phyloP scores from a whole-genome alignment of 2,113 vertebrate species.

The Cryptoleucopteryx plumbea region DNA sequence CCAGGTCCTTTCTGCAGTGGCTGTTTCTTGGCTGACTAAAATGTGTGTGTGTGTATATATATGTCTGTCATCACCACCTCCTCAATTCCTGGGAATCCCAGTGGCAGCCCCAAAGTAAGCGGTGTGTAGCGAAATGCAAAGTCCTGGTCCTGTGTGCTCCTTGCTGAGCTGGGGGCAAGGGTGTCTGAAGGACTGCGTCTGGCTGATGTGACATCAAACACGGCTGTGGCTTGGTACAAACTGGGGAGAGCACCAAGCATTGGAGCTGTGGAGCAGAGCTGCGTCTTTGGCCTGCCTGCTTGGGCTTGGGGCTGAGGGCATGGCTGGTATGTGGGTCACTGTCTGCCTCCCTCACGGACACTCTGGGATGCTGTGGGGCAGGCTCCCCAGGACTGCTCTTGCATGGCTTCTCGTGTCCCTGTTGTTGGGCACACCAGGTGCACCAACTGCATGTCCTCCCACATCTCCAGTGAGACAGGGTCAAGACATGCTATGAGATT shows the following conservation, averaged over 20 bases:
- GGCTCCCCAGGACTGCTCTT: neutral
- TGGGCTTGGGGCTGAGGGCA: neutral
- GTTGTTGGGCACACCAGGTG: neutral
- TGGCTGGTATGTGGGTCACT: neutral
- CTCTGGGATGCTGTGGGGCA: neutral
- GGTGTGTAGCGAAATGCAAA: neutral
- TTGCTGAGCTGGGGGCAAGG: accelerated
- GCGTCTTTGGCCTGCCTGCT: neutral
- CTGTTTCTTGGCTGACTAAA: neutral
- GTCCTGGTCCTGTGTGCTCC: neutral
- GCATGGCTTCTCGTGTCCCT: neutral
- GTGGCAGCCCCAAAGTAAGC: neutral
- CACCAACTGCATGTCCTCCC: neutral
- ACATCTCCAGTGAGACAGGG: neutral
- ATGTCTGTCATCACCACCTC: neutral
- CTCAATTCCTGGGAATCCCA: neutral
- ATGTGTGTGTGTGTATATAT: neutral
- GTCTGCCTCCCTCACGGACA: neutral
- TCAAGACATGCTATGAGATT: neutral
- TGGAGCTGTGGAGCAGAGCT: neutral
- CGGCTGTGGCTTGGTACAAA: neutral
- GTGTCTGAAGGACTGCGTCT: neutral
- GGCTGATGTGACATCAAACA: neutral
- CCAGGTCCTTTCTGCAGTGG: neutral
- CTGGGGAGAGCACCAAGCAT: accelerated